Base-by-base conservation (phyloP, 2,797 vertebrate species). In the Avahi laniger region DNA sequence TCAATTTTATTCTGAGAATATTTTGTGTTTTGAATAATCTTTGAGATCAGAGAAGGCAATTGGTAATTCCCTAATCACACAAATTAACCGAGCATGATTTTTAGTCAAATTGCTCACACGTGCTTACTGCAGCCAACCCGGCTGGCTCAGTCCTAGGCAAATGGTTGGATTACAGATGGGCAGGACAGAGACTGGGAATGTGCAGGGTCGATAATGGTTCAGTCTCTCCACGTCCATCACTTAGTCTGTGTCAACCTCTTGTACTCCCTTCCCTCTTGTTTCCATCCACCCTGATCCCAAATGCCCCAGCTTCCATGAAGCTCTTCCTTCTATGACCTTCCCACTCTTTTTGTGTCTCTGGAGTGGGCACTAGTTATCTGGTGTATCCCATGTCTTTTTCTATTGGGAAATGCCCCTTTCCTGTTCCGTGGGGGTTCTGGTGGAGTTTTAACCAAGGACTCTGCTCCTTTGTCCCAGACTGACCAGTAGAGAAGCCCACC, bases 1-100 rank as follows among this genome's bases (percentile, higher is more conserved):
- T 33, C 67, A 52, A 20, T 92, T 94, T 86, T 33, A 80, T 84
- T 65, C 72, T 48, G 63, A 94, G 59, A 50, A 59, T 95, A 89
- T 79, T 96, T 83, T 87, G 54, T 84, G 67, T 89, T 94, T 85
- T 96, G 73, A 94, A 93, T 94, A 81, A 97, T 96, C 70, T 93
- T 80, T 70, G 54, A 59, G 95, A 80, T 94, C 86, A 96, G 54
- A 94, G 33, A 67, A 96, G 35, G 95, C 63, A 28, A 82, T 88
- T 91, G 79, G 75, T 97, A 96, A 93, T 75, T 91, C 33, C 33
- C 57, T 89, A 81, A 90, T 88, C 72, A 93, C 35, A 89, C 70
- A 69, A 67, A 95, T 95, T 52, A 91, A 76, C 59, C n/a, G 50
- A 93, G 83, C 46, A 38, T 72, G 82, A 87, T 93, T 65, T 93